phyloP scores from a whole-genome alignment of 1,140 invertebrate species.

The Micrasema minimum region DNA sequence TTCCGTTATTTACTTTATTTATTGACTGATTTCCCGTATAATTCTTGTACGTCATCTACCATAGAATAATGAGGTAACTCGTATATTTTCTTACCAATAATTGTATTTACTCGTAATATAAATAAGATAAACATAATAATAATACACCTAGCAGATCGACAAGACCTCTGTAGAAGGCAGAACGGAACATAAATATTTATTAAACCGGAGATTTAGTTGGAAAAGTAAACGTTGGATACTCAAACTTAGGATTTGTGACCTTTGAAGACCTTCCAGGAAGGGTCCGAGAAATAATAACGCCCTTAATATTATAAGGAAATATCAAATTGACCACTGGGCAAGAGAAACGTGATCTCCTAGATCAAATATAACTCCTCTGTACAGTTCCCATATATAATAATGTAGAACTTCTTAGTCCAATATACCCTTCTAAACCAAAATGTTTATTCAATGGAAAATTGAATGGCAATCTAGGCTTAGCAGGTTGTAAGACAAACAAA shows the following conservation, averaged over 20 bases:
- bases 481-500: background rate
- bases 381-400: constrained; percentile 14
- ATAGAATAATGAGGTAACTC: no score
- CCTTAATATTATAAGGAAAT: constrained; percentile 29
- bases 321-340: constrained; percentile 40
- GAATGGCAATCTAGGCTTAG: constrained; percentile 5
- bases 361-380: constrained; percentile 27
- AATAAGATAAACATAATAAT: no score
- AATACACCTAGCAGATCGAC: no score
- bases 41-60: no score
- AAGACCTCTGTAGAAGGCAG: no score
- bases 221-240: constrained; percentile 37
- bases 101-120: no score
- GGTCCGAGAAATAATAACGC: constrained; percentile 28
- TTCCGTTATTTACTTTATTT: no score
- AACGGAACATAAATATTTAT: constrained; percentile 34
- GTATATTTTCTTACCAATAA: no score
- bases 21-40: no score
- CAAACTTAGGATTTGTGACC: constrained; percentile 33
- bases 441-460: constrained; percentile 8
- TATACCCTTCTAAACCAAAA: constrained; percentile 14
- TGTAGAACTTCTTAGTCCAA: constrained; percentile 8
- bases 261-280: constrained; percentile 35
- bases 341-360: constrained; percentile 30
- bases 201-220: constrained; percentile 37